Evolutionary conservation across 2,113 vertebrate species (phyloP).

Genomic region (Mormoops blainvillei): DNA sequence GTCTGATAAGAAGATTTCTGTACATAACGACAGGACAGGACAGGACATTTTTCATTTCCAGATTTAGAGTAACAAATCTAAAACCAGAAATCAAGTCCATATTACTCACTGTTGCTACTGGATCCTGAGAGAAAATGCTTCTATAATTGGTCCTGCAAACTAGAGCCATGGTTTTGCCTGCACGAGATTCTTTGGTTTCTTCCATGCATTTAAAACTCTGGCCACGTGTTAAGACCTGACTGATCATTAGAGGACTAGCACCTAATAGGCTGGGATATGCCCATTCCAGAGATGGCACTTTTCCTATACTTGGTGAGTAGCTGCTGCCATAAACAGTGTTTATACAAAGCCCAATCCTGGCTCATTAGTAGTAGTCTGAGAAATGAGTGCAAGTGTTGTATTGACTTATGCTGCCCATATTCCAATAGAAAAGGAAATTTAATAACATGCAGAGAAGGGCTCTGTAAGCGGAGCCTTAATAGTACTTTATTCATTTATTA

Average conservation of each 20-base stretch:
- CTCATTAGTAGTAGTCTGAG: neutral
- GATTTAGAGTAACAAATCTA: constrained; percentile 13
- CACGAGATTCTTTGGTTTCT: neutral
- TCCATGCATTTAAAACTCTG: neutral
- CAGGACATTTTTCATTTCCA: neutral
- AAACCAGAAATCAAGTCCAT: neutral
- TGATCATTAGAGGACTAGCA: neutral
- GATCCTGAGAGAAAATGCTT: neutral
- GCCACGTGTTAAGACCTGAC: neutral
- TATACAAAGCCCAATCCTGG: neutral
- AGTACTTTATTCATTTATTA: neutral
- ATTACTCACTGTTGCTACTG: neutral
- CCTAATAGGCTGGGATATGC: neutral
- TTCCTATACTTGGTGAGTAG: neutral
- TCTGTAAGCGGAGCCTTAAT: neutral
- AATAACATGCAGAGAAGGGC: neutral
- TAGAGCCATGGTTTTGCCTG: neutral
- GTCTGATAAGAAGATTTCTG: neutral
- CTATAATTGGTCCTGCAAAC: neutral
- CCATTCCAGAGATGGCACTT: neutral
- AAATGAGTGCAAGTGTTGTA: neutral
- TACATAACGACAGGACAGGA: neutral
- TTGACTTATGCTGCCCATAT: neutral
- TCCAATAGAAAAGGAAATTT: neutral
- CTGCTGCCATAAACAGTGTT: neutral